A percentile compares a stretch with the other conserved stretches of the same genome.
These are phyloP conservation scores for Gastrophryne carolinensis DNA, from an alignment of 2,797 vertebrate species.

Conservation along the genomic window DNA sequence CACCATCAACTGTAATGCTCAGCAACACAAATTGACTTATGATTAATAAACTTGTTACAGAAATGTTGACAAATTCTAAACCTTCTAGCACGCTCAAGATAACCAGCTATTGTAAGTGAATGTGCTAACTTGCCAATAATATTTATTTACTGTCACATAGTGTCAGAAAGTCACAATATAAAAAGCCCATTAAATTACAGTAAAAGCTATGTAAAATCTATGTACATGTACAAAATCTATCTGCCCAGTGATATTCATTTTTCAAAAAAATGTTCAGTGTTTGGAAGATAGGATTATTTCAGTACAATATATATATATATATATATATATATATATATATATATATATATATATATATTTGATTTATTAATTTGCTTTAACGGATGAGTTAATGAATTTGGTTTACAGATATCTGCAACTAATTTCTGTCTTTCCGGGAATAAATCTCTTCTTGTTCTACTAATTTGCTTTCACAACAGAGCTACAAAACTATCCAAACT, in stretches of 20 bases:
- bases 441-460: too few relatives aligned
- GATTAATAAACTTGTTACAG: neutral
- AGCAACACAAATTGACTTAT: neutral
- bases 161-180: neutral
- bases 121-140: neutral
- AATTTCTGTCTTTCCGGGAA: too few relatives aligned
- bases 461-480: too few relatives aligned
- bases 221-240: neutral
- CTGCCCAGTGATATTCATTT: neutral
- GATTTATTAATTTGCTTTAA: too few relatives aligned
- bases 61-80: neutral
- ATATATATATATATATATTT: too few relatives aligned
- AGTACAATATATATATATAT: too few relatives aligned
- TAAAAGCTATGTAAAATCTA: neutral
- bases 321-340: too few relatives aligned
- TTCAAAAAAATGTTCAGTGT: neutral
- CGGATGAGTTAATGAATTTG: too few relatives aligned
- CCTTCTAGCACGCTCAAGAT: neutral
- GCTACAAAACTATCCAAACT: too few relatives aligned
- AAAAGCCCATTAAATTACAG: neutral
- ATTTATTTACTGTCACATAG: neutral
- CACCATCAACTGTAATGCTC: slow-evolving; percentile 1
- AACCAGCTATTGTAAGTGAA: neutral
- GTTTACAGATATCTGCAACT: too few relatives aligned
- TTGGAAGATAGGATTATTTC: too few relatives aligned